Evolutionary conservation across 2,797 vertebrate species (phyloP).

Genomic region (Chromobotia macracanthus): DNA sequence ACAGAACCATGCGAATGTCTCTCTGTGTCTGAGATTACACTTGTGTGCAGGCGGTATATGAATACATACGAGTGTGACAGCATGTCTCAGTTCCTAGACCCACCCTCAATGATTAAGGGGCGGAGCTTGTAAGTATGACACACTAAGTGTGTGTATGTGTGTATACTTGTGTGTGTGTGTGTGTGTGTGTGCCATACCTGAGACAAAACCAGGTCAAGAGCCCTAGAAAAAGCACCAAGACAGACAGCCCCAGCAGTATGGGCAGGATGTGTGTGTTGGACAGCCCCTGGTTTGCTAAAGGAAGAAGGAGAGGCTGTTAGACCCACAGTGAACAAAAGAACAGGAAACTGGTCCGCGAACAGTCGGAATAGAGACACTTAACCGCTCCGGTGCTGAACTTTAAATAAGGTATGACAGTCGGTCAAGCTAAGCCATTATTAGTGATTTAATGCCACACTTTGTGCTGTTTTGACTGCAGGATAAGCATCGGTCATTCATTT

Average conservation of each 20-base stretch:
- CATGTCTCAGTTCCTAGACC: constrained; percentile 60
- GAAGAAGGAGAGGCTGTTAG: constrained; percentile 70
- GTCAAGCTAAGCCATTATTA: constrained; percentile 49
- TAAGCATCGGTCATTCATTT: constrained; percentile 58
- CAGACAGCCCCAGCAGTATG: constrained; percentile 83
- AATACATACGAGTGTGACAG: constrained; percentile 33
- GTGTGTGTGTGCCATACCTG: constrained; percentile 78
- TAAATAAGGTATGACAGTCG: constrained; percentile 56
- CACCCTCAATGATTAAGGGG: constrained; percentile 59
- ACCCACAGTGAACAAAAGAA: constrained; percentile 57
- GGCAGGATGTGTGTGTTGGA: constrained; percentile 66
- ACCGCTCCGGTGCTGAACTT: constrained; percentile 15
- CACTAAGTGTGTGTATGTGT: constrained; percentile 15
- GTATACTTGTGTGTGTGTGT: constrained; percentile 1
- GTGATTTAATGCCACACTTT: constrained; percentile 65
- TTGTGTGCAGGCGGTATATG: constrained; percentile 6
- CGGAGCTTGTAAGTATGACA: constrained; percentile 41
- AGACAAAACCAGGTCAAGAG: constrained; percentile 87
- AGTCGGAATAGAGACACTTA: constrained; percentile 31
- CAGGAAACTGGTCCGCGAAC: constrained; percentile 54
- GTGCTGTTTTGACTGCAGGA: constrained; percentile 65
- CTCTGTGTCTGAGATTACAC: constrained; percentile 20
- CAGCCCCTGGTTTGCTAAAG: constrained; percentile 63
- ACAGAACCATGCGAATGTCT: constrained; percentile 46
- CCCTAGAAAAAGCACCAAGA: constrained; percentile 79